Evolutionary conservation across 2,888 invertebrate species (phyloP).

Genomic region (Prionchulus punctatus): DNA sequence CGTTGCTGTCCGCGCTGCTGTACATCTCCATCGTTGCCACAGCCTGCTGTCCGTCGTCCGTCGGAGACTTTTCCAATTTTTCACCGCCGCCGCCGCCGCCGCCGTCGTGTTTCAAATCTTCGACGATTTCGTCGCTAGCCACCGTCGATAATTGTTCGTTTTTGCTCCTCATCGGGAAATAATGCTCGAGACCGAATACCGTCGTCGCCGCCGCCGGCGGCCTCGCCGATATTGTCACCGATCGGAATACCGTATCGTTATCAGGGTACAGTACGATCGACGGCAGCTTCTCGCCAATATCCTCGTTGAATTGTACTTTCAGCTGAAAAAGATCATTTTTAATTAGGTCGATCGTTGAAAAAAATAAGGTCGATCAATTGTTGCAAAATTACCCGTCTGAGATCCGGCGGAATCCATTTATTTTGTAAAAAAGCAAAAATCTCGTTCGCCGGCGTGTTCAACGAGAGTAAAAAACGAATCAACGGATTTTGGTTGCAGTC

Average conservation of each 20-base stretch:
- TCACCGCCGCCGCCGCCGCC: too few relatives aligned
- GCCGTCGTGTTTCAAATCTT: too few relatives aligned
- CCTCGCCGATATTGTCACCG: not conserved
- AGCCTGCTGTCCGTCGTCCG: too few relatives aligned
- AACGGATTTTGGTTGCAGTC: slow-evolving; percentile 9
- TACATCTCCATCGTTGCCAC: too few relatives aligned
- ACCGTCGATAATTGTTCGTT: too few relatives aligned
- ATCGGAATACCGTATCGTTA: not conserved
- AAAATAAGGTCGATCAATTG: not conserved
- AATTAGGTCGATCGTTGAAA: too few relatives aligned
- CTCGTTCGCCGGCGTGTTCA: not conserved
- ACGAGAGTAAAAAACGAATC: not conserved
- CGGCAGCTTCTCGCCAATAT: not conserved
- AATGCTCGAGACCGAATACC: not conserved
- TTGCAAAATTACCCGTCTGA: not conserved
- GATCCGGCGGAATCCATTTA: not conserved
- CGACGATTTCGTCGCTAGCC: too few relatives aligned
- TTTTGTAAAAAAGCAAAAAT: not conserved
- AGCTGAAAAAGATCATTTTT: not conserved
- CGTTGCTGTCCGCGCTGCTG: too few relatives aligned
- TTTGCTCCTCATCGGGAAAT: too few relatives aligned
- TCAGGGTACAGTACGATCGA: not conserved
- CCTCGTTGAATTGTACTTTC: not conserved
- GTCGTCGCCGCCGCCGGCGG: not conserved
- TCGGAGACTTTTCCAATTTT: too few relatives aligned